Conservation (phyloP, 2,113 vertebrate genomes). For the Cygnus buccinator region DNA sequence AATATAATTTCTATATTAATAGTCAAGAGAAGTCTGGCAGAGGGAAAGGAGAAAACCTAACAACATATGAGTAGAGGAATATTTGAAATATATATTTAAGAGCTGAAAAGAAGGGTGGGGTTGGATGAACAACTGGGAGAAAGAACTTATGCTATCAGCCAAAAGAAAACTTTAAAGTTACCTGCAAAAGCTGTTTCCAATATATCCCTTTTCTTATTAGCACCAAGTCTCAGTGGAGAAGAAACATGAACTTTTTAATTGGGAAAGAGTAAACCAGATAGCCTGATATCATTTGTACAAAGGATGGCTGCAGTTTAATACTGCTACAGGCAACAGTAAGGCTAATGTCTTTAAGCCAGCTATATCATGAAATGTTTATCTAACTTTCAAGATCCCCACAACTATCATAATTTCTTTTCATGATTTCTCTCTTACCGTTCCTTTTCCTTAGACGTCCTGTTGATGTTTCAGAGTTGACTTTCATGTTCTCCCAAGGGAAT, state of each 20-base stretch:
- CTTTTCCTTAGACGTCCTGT: constrained; percentile 11
- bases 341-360: background rate
- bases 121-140: background rate
- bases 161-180: constrained; percentile 29
- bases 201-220: constrained; percentile 34
- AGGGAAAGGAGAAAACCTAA: background rate
- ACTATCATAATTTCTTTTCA: background rate
- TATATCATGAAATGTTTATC: constrained; percentile 41
- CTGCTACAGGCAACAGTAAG: background rate
- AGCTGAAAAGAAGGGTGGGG: constrained; percentile 1
- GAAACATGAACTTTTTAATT: constrained; percentile 18
- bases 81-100: constrained; percentile 18
- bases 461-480: constrained; percentile 50
- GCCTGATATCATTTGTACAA: background rate
- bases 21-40: background rate
- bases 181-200: constrained; percentile 27
- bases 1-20: background rate
- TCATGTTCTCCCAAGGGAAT: constrained; percentile 46
- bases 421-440: background rate
- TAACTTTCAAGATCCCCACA: constrained; percentile 15
- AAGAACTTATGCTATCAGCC: background rate
- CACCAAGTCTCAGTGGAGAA: background rate
- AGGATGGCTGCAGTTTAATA: background rate
- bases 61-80: background rate
- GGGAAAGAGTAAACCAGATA: constrained; percentile 25